These are phyloP conservation scores for Phyllotreta striolata DNA, from an alignment of 2,888 invertebrate genomes.

Conservation along the genomic window DNA sequence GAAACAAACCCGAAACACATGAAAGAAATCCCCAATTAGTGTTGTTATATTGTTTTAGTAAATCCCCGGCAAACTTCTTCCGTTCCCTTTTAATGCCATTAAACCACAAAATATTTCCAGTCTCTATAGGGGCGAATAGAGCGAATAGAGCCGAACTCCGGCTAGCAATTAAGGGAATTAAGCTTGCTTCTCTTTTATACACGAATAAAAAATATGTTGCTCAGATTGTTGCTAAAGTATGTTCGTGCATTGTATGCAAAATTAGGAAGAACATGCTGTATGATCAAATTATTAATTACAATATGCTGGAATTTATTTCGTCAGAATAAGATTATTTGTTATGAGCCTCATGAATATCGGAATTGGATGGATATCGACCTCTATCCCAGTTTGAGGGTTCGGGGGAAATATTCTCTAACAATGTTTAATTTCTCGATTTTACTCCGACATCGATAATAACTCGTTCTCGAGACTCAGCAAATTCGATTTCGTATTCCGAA, in stretches of 20 bases:
- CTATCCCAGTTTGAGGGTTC: no score
- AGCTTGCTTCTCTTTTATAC: no score
- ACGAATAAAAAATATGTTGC: background rate
- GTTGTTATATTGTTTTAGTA: slow-evolving; percentile 14
- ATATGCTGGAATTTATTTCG: no score
- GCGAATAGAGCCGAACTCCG: background rate
- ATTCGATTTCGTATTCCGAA: slow-evolving; percentile 15
- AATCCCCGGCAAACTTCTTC: slow-evolving; percentile 4
- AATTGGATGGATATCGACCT: no score
- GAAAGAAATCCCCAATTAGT: slow-evolving; percentile 16
- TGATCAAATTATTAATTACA: no score
- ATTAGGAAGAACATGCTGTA: no score
- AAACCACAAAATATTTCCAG: slow-evolving; percentile 3
- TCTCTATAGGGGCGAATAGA: background rate
- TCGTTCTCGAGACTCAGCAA: slow-evolving; percentile 17
- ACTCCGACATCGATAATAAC: slow-evolving; percentile 16
- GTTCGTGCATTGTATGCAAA: background rate
- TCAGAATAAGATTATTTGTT: no score
- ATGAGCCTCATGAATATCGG: no score
- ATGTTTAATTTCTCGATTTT: slow-evolving; percentile 17
- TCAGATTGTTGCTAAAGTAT: background rate
- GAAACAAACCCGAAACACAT: background rate
- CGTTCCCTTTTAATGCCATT: slow-evolving; percentile 9
- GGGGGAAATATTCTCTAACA: slow-evolving; percentile 5
- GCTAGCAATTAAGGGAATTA: background rate